Base-by-base conservation (phyloP, 2,888 invertebrate genomes). In the Tromatobia lineatoria region DNA sequence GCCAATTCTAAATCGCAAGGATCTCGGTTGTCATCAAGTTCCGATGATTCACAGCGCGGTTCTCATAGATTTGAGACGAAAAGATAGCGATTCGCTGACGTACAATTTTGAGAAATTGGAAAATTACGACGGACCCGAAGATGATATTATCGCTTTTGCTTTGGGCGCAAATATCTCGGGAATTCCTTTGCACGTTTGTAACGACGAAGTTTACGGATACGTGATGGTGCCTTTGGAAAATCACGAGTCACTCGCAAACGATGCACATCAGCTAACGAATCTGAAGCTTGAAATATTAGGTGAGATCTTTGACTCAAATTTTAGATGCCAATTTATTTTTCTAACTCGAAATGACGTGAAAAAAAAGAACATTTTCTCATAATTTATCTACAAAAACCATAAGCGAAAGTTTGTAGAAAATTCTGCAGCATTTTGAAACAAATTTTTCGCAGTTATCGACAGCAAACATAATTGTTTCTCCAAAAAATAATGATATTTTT, bases 91-190 rank as follows among this genome's bases (percentile, higher is more conserved):
- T 80, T 88, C 91, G 15, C 94, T 99, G 8, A 97, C 98, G 0
- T 99, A 98, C 91, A 94, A 96, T 82, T 95, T 96, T 0, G 93
- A 94, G 1, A 96, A 96, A 71, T 89, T 96, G 0, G 89, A 91
- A 3, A 91, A 94, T n/a, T 98, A 97, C 89, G 93, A 95, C 74
- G 98, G 98, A 0, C 97, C 98, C 0, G 94, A 95, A 0, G 99
- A 99, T 94, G 99, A 99, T 92, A 98, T 99, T 70, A 98, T 99
- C 86, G 95, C 97, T 0, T 99, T 99, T 94, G 99, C 99, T 3
- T 93, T 97, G 11, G 97, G 97, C 64, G 98, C 98, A 0, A 96
- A 96, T 90, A 94, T 94, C 83, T 95, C 96, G 85, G 95, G 96
- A 95, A 94, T 97, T 69, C 94, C 96, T 6, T 94, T 98, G 93